Conservation (phyloP, 2,888 invertebrate genomes). For the Coelinius sp. region DNA sequence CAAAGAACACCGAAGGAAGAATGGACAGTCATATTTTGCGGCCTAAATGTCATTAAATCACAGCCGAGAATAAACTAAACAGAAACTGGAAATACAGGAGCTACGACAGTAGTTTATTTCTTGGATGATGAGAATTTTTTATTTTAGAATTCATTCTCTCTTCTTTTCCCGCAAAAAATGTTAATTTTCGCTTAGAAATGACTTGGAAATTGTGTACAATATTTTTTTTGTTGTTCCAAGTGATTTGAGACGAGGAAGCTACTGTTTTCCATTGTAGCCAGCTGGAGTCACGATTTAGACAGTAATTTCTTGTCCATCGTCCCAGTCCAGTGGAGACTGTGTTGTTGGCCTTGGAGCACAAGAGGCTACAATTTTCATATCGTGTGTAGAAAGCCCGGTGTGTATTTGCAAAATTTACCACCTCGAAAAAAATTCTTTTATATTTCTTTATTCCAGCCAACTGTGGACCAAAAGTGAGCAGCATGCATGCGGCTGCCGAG, state of each 20-base stretch:
- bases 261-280: not conserved
- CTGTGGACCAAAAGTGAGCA: slow-evolving; percentile 17
- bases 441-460: not conserved
- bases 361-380: slow-evolving; percentile 56
- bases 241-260: not conserved
- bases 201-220: not conserved
- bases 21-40: not conserved
- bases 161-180: not conserved
- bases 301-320: slow-evolving; percentile 27
- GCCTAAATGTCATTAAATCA: slow-evolving; percentile 10
- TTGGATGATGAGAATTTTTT: no score
- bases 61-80: not conserved
- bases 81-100: not conserved
- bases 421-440: slow-evolving; percentile 6
- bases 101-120: no score
- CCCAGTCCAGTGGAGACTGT: not conserved
- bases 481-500: slow-evolving; percentile 59
- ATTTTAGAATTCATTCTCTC: not conserved
- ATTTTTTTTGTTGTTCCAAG: not conserved
- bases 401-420: slow-evolving; percentile 15
- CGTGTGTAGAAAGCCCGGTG: slow-evolving; percentile 34
- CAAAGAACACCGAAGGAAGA: slow-evolving; percentile 26
- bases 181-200: not conserved
- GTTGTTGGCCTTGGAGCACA: slow-evolving; percentile 46
- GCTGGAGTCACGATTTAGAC: slow-evolving; percentile 24